Evolutionary conservation across 1,140 invertebrate genomes (phyloP).

Genomic region (Aphaenogaster ashmeadi): DNA sequence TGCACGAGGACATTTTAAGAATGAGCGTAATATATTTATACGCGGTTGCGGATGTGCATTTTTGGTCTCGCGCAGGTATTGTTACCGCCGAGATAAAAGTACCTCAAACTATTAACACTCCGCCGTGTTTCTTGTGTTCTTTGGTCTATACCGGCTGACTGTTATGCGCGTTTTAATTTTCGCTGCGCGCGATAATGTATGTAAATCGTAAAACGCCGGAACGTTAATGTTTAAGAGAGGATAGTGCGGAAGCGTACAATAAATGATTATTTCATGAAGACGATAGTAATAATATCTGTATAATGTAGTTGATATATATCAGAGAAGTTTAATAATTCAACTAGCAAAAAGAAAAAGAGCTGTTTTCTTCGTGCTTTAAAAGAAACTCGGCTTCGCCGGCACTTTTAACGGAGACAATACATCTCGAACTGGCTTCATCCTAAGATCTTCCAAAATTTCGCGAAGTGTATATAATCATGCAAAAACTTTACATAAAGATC

Average conservation of each 20-base stretch:
- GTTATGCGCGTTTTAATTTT: slow-evolving; percentile 53
- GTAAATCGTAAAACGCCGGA: slow-evolving; percentile 22
- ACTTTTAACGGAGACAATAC: slow-evolving; percentile 16
- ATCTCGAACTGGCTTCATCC: background rate
- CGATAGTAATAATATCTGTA: slow-evolving; percentile 15
- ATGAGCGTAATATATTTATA: slow-evolving; percentile 46
- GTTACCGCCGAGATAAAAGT: slow-evolving; percentile 34
- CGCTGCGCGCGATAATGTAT: background rate
- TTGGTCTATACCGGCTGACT: slow-evolving; percentile 3
- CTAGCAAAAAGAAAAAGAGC: background rate
- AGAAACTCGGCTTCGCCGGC: background rate
- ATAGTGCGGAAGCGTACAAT: background rate
- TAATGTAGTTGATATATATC: slow-evolving; percentile 35
- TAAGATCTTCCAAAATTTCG: background rate
- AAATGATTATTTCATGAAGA: slow-evolving; percentile 54
- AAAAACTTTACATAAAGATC: background rate
- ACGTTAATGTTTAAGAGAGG: slow-evolving; percentile 37
- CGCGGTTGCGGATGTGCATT: slow-evolving; percentile 30
- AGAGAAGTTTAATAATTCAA: slow-evolving; percentile 27
- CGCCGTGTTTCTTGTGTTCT: slow-evolving; percentile 14
- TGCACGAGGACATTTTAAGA: slow-evolving; percentile 21
- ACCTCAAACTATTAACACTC: slow-evolving; percentile 46
- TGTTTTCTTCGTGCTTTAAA: background rate
- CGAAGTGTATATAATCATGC: background rate
- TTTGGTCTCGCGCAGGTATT: slow-evolving; percentile 30